Percentiles rank a stretch among this genome's conserved stretches.
These are phyloP conservation scores for Diploscapter pachys DNA, from an alignment of 1,140 invertebrate genomes.

Conservation along the genomic window DNA sequence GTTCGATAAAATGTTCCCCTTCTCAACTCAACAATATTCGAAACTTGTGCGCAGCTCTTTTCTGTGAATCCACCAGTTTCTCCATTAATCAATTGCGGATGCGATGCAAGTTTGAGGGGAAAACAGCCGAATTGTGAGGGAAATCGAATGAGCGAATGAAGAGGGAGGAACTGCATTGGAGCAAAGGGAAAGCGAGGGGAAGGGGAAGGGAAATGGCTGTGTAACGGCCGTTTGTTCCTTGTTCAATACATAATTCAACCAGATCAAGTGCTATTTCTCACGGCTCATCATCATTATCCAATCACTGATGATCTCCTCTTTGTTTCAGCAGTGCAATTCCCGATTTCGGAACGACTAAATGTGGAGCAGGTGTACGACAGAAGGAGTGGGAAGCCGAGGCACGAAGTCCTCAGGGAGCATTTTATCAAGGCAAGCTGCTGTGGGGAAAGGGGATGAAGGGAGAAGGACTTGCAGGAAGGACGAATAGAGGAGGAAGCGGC, in stretches of 20 bases:
- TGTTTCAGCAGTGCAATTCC: slow-evolving; percentile 56
- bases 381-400: slow-evolving; percentile 84
- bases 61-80: no score
- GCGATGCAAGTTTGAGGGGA: no score
- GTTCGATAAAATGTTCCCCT: neutral
- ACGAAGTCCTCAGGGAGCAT: slow-evolving; percentile 95
- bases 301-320: slow-evolving; percentile 11
- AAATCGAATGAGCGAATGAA: neutral
- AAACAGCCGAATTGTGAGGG: neutral
- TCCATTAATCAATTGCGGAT: no score
- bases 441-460: no score
- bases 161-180: neutral
- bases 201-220: neutral
- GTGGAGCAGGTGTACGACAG: slow-evolving; percentile 93
- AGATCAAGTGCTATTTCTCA: neutral
- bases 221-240: neutral
- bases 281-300: neutral
- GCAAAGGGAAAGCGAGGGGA: neutral
- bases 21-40: no score
- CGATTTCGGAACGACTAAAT: slow-evolving; percentile 82
- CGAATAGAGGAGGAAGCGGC: slow-evolving; percentile 95
- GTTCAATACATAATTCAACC: neutral
- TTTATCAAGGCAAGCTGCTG: slow-evolving; percentile 72
- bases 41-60: no score
- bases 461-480: slow-evolving; percentile 69